Base-by-base conservation (phyloP, 2,797 vertebrate species). In the Enteromius thamalakanensis region DNA sequence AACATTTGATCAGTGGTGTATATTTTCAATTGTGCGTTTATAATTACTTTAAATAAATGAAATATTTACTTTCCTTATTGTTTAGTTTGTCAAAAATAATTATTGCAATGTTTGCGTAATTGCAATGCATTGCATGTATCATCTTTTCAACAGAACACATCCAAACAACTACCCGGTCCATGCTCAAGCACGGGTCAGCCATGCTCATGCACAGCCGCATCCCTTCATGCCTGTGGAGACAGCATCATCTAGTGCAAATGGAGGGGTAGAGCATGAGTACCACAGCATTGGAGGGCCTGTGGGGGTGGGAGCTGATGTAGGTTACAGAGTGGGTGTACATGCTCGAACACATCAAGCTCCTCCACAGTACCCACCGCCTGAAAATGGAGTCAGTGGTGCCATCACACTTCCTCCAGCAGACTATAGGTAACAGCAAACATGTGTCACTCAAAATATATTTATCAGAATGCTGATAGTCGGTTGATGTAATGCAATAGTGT, bases 221-320 rank as follows among this genome's bases (percentile, higher is more conserved):
- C 82, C 87, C 75, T 90, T 94, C 64, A 91, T 95, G 84, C 90
- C 94, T 2, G 89, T 87, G 78, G 91, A 90, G 4, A 19, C 83
- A 29, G 87, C 88, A 19, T 84, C 91, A 40, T 91, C 90, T 1
- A 88, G 90, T 85, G 89, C 92, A 76, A 80, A 40, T 85, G 94
- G 94, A 84, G 91, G 86, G 45, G 90, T 94, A 45, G 97, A 98
- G 91, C 97, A 97, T 7, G 96, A 98, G 85, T 96, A 96, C 93
- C 95, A 97, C 81, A 95, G 95, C 47, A 95, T 94, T 51, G 96
- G 96, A n/a, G 93, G 91, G 2, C 74, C 83, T 29, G 80, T 79
- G 42, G 81, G 77, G 10, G 47, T 71, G 12, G 34, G 71, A 34
- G 26, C 64, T 34, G 21, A 53, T 5, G 32, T 89, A 45, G 89